Base-by-base conservation (phyloP, 2,888 invertebrate species). In the Vanessa cardui region DNA sequence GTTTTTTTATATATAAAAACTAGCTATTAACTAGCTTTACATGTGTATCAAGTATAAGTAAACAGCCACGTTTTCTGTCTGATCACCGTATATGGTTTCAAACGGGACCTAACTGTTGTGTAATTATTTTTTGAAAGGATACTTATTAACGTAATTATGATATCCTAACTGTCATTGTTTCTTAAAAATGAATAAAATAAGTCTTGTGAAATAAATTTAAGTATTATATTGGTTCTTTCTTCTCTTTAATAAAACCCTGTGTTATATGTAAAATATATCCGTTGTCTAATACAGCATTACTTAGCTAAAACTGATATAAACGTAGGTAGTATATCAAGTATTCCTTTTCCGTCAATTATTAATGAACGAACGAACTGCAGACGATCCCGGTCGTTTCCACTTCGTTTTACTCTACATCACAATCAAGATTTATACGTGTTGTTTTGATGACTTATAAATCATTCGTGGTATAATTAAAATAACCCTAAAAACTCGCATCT, bases 391-490 rank as follows among this genome's bases (percentile, higher is more conserved):
- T 21, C 65, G 45, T 65, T 59, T 39, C 33, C 46, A 60, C 39
- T 52, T 69, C 77, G 77, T 58, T 71, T 68, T 69, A 68, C 71
- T 72, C 78, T 78, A 80, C 78, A 76, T 70, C 68, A 65, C 65
- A 78, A 76, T 76, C 73, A 78, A 80, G 81, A 84, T 86, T 86
- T 85, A 86, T 56, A 39, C 83, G 80, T 75, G 71, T 78, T 81
- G 75, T 75, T 78, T 86, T 87, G 86, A 87, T 84, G 84, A 85
- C 83, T 80, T 83, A 80, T 90, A 90, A 90, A 90, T 92, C 90
- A 90, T 85, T 81, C 73, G 77, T 68, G 72, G 81, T 78, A 85
- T 90, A 90, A 91, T 92, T 90, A 91, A 91, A 90, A 88, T 76
- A 79, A 82, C 83, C 83, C 83, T 84, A 86, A 86, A 80, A 82